Percentiles rank a stretch among this genome's conserved stretches.
phyloP scores from a whole-genome alignment of 2,113 vertebrate species.

The Erpornis zantholeuca region DNA sequence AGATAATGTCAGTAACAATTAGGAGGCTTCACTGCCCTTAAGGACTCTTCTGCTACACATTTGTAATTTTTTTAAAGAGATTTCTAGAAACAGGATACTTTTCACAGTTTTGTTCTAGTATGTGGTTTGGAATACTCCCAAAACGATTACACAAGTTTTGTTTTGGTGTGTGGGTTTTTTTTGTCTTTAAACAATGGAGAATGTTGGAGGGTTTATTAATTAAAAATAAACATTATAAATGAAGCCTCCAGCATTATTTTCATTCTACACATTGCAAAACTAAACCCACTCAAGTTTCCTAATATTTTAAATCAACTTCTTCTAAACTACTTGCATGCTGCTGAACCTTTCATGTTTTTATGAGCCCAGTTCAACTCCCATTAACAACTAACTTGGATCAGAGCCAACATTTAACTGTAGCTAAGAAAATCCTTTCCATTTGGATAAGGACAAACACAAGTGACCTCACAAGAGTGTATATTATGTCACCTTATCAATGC shows the following conservation, averaged over 20 bases:
- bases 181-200: background rate
- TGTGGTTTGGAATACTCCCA: background rate
- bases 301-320: background rate
- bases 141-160: background rate
- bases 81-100: background rate
- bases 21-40: conserved; percentile 64
- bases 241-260: background rate
- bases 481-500: background rate
- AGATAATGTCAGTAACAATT: conserved; percentile 84
- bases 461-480: background rate
- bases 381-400: conserved; percentile 2
- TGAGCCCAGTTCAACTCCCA: background rate
- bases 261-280: background rate
- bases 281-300: background rate
- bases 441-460: background rate
- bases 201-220: background rate
- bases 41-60: background rate
- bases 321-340: background rate
- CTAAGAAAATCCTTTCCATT: background rate
- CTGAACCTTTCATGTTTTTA: conserved; percentile 4
- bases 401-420: background rate
- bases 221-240: background rate
- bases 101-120: background rate
- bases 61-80: background rate
- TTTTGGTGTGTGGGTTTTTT: background rate